These are phyloP conservation scores for Lydus trimaculatus DNA, from an alignment of 2,888 invertebrate genomes.

Conservation along the genomic window DNA sequence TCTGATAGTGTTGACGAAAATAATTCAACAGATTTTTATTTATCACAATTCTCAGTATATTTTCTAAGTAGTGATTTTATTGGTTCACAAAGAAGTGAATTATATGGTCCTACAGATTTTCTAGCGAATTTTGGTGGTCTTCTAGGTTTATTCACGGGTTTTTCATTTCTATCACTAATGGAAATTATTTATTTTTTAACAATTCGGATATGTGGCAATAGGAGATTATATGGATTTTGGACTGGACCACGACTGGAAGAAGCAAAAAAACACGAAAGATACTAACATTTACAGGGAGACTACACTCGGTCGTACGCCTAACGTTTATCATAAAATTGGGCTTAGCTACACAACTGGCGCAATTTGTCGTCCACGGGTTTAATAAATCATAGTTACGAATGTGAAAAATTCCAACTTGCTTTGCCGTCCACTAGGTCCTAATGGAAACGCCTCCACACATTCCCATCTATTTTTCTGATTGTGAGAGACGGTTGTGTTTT, in stretches of 20 bases:
- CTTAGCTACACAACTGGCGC: too few species aligned
- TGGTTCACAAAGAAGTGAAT: conserved; percentile 70
- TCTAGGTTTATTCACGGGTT: conserved; percentile 62
- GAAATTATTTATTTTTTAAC: conserved; percentile 66
- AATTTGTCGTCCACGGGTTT: too few species aligned
- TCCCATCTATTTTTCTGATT: too few species aligned
- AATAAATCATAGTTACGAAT: too few species aligned
- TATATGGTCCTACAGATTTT: conserved; percentile 74
- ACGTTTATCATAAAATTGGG: too few species aligned
- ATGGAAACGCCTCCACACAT: too few species aligned
- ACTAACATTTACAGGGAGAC: too few species aligned
- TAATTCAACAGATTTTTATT: conserved; percentile 46
- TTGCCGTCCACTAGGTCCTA: too few species aligned
- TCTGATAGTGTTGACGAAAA: neutral
- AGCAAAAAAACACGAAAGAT: too few species aligned
- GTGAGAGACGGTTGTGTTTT: too few species aligned
- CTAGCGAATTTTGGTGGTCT: conserved; percentile 74
- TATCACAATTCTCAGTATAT: conserved; percentile 69
- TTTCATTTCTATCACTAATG: conserved; percentile 60
- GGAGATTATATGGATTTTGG: conserved; percentile 50
- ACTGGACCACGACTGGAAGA: conserved; percentile 36
- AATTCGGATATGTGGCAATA: conserved; percentile 57
- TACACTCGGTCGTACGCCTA: too few species aligned
- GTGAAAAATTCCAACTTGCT: too few species aligned
- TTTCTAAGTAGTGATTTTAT: conserved; percentile 75